A percentile compares a stretch with the other conserved stretches of the same genome.
Conservation (phyloP, 2,888 invertebrate species). For the Nomada ferruginata region DNA sequence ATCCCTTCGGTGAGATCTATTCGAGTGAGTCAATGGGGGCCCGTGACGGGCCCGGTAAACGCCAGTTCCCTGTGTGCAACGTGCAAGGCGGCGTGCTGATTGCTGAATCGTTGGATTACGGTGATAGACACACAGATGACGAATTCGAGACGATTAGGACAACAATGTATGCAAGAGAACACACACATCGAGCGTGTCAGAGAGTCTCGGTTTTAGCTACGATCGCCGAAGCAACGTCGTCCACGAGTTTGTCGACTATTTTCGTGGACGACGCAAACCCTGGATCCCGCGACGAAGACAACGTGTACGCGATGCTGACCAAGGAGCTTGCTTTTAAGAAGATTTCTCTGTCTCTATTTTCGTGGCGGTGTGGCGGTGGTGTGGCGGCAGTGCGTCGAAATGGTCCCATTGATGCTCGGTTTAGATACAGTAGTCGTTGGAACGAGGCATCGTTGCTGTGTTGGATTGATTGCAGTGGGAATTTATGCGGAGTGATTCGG, state of each 20-base stretch:
- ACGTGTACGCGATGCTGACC: background rate
- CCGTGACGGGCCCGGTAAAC: slow-evolving; percentile 31
- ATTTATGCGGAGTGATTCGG: background rate
- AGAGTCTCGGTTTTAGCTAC: slow-evolving; percentile 64
- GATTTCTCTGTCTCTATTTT: slow-evolving; percentile 10
- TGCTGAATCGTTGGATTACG: slow-evolving; percentile 39
- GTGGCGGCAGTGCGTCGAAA: too few species aligned
- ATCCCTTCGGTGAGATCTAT: slow-evolving; percentile 3
- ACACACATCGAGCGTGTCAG: slow-evolving; percentile 67
- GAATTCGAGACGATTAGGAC: slow-evolving; percentile 46
- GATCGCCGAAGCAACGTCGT: slow-evolving; percentile 53
- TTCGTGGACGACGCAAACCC: background rate
- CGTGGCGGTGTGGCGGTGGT: background rate
- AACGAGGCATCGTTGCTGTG: background rate
- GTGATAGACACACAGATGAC: slow-evolving; percentile 35
- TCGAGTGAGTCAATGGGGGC: slow-evolving; percentile 30
- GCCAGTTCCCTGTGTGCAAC: slow-evolving; percentile 49
- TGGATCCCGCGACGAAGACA: slow-evolving; percentile 9
- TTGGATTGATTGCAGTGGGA: too few species aligned
- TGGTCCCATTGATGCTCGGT: too few species aligned
- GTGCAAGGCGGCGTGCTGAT: slow-evolving; percentile 49
- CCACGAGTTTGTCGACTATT: slow-evolving; percentile 2
- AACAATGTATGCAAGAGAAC: slow-evolving; percentile 44
- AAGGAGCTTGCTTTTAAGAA: background rate
- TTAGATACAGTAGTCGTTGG: background rate